These are phyloP conservation scores for Philereme vetulata DNA, from an alignment of 2,888 invertebrate genomes.

Conservation along the genomic window DNA sequence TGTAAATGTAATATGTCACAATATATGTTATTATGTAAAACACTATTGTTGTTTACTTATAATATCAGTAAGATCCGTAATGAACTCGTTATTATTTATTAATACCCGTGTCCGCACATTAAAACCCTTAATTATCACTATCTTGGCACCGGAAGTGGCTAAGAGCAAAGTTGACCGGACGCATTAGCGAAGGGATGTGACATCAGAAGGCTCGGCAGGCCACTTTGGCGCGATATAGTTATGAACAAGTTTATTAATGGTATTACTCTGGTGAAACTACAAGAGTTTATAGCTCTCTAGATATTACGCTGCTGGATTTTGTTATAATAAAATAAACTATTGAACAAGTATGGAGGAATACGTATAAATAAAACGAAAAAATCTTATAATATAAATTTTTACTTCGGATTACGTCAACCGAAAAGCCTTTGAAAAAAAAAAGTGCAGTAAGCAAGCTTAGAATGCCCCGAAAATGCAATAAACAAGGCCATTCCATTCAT, in stretches of 20 bases:
- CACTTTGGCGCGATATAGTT: constrained; percentile 31
- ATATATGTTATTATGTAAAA: too few species aligned
- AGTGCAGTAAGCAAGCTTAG: too few species aligned
- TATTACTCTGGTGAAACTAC: constrained; percentile 7
- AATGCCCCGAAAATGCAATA: constrained; percentile 1
- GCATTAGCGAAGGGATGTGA: constrained; percentile 40
- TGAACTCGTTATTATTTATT: not conserved
- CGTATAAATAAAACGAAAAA: too few species aligned
- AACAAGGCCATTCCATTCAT: constrained; percentile 14
- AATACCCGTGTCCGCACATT: constrained; percentile 21
- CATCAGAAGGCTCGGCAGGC: constrained; percentile 31
- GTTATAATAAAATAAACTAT: not conserved
- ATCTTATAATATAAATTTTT: too few species aligned
- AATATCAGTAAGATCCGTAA: too few species aligned
- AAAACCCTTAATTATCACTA: constrained; percentile 30
- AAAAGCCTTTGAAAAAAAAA: too few species aligned
- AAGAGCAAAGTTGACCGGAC: constrained; percentile 39
- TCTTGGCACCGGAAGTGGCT: constrained; percentile 30
- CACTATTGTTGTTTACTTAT: too few species aligned
- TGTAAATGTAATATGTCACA: too few species aligned
- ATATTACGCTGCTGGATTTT: not conserved
- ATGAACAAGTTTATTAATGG: constrained; percentile 30
- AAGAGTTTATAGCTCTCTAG: too few species aligned
- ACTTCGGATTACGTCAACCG: too few species aligned
- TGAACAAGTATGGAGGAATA: too few species aligned